Percentiles rank a stretch among this genome's conserved stretches.
Evolutionary conservation across 2,113 vertebrate genomes (phyloP).

Genomic region (Prinia subflava): DNA sequence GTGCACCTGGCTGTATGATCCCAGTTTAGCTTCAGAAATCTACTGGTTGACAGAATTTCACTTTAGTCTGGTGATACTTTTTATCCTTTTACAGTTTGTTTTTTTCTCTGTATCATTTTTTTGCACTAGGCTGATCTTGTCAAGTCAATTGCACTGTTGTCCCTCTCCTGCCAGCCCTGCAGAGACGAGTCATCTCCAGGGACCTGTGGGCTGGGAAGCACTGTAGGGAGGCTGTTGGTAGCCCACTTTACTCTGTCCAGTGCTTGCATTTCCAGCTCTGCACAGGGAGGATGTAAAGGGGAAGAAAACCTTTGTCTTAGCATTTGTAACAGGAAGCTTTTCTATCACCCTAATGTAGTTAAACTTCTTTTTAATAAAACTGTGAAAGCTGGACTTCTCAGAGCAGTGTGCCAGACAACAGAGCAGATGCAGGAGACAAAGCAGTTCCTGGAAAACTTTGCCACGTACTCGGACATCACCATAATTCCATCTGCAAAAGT

Average conservation of each 20-base stretch:
- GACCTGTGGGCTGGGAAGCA: neutral
- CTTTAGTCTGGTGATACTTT: slow-evolving; percentile 44
- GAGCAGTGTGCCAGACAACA: neutral
- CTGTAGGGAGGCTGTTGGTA: neutral
- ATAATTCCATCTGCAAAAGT: neutral
- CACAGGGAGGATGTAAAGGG: neutral
- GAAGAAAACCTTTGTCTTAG: slow-evolving; percentile 38
- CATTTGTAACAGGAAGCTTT: slow-evolving; percentile 55
- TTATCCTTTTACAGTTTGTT: slow-evolving; percentile 11
- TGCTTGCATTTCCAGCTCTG: slow-evolving; percentile 23
- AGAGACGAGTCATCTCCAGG: neutral
- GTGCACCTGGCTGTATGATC: neutral
- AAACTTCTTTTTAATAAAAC: slow-evolving; percentile 50
- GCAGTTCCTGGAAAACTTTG: neutral
- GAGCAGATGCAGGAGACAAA: neutral
- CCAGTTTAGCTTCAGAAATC: slow-evolving; percentile 12
- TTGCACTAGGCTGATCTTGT: slow-evolving; percentile 61
- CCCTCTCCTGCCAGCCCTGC: slow-evolving; percentile 14
- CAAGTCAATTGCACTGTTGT: slow-evolving; percentile 62
- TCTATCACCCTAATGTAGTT: slow-evolving; percentile 61
- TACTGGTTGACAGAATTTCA: slow-evolving; percentile 39
- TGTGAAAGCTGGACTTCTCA: slow-evolving; percentile 30
- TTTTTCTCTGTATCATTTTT: slow-evolving; percentile 22
- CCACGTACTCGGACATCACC: neutral
- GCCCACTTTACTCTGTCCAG: neutral